phyloP scores from a whole-genome alignment of 1,140 invertebrate genomes.

The Heliconius hermathena region DNA sequence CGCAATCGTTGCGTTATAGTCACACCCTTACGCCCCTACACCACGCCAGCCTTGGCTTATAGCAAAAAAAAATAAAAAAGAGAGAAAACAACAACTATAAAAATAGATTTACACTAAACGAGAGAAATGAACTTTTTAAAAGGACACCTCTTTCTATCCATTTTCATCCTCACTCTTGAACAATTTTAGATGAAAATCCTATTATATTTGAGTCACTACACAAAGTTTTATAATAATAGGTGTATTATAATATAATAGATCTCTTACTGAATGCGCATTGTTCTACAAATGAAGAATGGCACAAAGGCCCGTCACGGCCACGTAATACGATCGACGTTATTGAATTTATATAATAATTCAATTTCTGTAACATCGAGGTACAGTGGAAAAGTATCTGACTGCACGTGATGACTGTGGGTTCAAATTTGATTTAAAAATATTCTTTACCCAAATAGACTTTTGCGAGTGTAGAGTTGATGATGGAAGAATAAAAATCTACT shows the following conservation, averaged over 20 bases:
- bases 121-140: too few species aligned
- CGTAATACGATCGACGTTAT: constrained; percentile 12
- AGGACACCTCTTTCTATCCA: not conserved
- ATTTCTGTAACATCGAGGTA: not conserved
- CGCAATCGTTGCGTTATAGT: too few species aligned
- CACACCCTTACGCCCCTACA: too few species aligned
- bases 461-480: too few species aligned
- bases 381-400: not conserved
- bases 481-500: too few species aligned
- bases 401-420: too few species aligned
- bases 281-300: constrained; percentile 12
- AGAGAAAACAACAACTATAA: too few species aligned
- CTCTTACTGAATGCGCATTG: constrained; percentile 1
- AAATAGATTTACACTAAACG: too few species aligned
- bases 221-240: not conserved
- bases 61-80: too few species aligned
- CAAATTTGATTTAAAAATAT: too few species aligned
- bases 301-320: constrained; percentile 7
- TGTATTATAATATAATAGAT: constrained; percentile 11
- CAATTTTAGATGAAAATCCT: not conserved
- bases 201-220: not conserved
- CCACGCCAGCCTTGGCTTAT: too few species aligned
- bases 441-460: too few species aligned
- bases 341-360: constrained; percentile 6
- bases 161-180: not conserved